phyloP scores from a whole-genome alignment of 2,113 vertebrate genomes.

The Dicaeum eximium region DNA sequence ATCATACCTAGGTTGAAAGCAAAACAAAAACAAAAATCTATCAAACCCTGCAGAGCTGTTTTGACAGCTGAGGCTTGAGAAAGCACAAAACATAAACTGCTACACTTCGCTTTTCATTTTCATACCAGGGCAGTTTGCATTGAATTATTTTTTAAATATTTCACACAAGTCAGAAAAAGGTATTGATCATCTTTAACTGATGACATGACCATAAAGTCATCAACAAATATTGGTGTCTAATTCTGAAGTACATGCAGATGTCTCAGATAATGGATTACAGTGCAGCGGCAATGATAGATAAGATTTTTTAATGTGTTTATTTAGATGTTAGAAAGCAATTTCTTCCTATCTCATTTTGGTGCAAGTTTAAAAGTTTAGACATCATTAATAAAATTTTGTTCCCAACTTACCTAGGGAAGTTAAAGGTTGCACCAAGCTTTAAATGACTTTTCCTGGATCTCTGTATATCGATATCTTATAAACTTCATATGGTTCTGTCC shows the following conservation, averaged over 20 bases:
- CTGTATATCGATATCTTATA: background rate
- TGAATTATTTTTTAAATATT: background rate
- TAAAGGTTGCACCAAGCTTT: background rate
- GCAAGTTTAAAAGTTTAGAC: background rate
- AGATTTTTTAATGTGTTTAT: background rate
- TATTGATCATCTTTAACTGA: conserved; percentile 26
- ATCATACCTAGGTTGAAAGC: background rate
- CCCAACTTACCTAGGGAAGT: background rate
- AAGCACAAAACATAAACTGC: background rate
- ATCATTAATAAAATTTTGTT: background rate
- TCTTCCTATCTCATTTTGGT: background rate
- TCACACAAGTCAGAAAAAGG: background rate
- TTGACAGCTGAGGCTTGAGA: background rate
- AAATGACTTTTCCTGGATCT: background rate
- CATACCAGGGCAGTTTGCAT: background rate
- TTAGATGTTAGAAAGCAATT: background rate
- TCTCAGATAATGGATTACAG: background rate
- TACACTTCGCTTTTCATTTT: background rate
- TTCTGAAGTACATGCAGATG: background rate
- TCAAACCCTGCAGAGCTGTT: background rate
- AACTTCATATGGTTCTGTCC: background rate
- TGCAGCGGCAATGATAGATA: background rate
- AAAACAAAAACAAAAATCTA: background rate
- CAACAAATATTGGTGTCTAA: background rate
- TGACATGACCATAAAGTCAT: background rate